Conservation (phyloP, 2,888 invertebrate species). For the Drosophila mettleri region DNA sequence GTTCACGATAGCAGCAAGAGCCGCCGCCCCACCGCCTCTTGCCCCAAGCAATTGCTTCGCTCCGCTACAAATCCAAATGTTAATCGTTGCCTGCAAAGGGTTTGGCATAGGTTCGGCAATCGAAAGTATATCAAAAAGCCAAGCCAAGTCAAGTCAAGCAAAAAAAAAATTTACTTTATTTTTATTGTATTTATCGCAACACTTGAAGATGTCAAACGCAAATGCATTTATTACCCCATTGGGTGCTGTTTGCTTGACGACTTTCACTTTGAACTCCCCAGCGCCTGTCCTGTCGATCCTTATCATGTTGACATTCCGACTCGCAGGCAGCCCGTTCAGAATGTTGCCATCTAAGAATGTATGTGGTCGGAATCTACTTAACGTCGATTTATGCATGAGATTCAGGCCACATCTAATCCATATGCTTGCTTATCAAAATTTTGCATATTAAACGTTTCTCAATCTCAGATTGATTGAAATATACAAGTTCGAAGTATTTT, state of each 20-base stretch:
- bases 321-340: background rate
- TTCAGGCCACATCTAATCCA: constrained; percentile 21
- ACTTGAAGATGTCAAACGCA: constrained; percentile 43
- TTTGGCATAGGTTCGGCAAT: background rate
- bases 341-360: constrained; percentile 37
- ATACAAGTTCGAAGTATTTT: background rate
- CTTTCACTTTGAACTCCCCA: constrained; percentile 46
- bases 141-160: background rate
- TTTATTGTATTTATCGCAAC: constrained; percentile 31
- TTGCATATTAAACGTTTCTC: constrained; percentile 56
- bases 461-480: constrained; percentile 50
- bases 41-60: constrained; percentile 5
- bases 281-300: constrained; percentile 49
- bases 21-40: constrained; percentile 5
- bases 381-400: constrained; percentile 66
- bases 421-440: constrained; percentile 62
- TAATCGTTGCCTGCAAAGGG: constrained; percentile 41
- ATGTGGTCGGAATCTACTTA: constrained; percentile 34
- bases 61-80: constrained; percentile 9
- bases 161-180: constrained; percentile 1
- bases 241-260: constrained; percentile 47
- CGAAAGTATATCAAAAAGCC: constrained; percentile 20
- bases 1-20: constrained; percentile 1
- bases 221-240: constrained; percentile 47
- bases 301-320: constrained; percentile 50